These are phyloP conservation scores for Malacoctenus gilli DNA, from an alignment of 2,797 vertebrate species.

Conservation along the genomic window DNA sequence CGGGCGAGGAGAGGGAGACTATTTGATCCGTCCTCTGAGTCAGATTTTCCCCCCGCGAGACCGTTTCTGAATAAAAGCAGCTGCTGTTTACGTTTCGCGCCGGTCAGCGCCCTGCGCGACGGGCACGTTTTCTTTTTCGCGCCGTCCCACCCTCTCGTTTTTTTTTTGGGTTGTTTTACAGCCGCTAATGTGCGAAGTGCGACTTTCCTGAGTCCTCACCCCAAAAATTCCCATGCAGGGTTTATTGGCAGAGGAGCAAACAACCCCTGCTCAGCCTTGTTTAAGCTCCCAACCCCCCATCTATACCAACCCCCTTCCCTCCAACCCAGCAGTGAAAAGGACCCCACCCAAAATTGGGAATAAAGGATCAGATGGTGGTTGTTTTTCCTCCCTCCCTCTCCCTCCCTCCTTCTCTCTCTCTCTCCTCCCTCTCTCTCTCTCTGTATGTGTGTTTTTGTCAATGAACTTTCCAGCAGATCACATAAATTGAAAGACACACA, in stretches of 20 bases:
- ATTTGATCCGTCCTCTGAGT: conserved; percentile 63
- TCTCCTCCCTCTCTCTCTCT: background rate
- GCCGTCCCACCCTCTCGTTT: conserved; percentile 28
- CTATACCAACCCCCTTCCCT: conserved; percentile 39
- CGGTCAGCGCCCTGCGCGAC: conserved; percentile 46
- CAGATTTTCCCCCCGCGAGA: conserved; percentile 64
- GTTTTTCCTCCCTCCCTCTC: conserved; percentile 42
- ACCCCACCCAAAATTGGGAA: conserved; percentile 73
- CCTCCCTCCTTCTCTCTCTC: background rate
- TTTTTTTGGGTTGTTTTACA: too few relatives aligned
- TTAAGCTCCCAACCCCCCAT: conserved; percentile 63
- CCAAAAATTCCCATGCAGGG: conserved; percentile 57
- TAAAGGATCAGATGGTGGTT: conserved; percentile 58
- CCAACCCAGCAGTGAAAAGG: conserved; percentile 55
- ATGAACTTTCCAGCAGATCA: conserved; percentile 29
- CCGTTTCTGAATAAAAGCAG: conserved; percentile 60
- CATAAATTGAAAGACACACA: conserved; percentile 15
- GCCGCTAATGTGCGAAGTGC: conserved; percentile 58
- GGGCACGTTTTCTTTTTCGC: conserved; percentile 56
- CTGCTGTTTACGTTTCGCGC: conserved; percentile 30
- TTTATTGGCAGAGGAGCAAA: conserved; percentile 58
- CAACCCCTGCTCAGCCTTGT: conserved; percentile 48
- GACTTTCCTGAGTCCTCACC: conserved; percentile 62
- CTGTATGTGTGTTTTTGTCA: conserved; percentile 28
- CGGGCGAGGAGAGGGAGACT: conserved; percentile 51